A percentile compares a stretch with the other conserved stretches of the same genome.
Conservation (phyloP, 2,888 invertebrate genomes). For the Mamestra brassicae region DNA sequence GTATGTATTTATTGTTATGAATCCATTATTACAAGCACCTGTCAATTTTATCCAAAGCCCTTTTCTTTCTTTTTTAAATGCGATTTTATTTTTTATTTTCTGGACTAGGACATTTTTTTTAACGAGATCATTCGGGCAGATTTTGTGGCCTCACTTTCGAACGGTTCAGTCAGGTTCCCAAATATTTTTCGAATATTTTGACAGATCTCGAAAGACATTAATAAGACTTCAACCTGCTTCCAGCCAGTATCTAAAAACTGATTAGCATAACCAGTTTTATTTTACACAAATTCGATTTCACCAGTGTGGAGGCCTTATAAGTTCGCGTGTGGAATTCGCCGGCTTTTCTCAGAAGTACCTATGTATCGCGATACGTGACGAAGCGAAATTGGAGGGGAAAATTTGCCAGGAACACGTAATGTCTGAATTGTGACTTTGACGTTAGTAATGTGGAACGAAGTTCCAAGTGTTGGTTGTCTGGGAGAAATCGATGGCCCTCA, state of each 20-base stretch:
- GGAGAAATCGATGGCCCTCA: constrained; percentile 70
- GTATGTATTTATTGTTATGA: no score
- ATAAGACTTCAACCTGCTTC: background rate
- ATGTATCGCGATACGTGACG: constrained; percentile 75
- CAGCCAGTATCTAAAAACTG: constrained; percentile 18
- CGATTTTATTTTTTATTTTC: background rate
- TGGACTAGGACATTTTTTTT: background rate
- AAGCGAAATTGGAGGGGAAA: constrained; percentile 65
- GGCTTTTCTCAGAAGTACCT: constrained; percentile 64
- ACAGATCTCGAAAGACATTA: background rate
- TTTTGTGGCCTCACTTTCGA: background rate
- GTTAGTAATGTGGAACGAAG: constrained; percentile 71
- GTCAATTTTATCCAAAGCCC: background rate
- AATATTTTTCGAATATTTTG: background rate
- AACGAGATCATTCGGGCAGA: background rate
- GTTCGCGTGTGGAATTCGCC: constrained; percentile 65
- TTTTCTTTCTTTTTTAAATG: background rate
- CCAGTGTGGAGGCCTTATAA: constrained; percentile 23
- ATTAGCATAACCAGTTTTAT: constrained; percentile 46
- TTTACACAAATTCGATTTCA: constrained; percentile 59
- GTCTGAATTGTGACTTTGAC: constrained; percentile 74
- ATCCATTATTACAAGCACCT: no score
- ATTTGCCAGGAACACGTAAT: constrained; percentile 76
- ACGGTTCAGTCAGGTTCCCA: background rate
- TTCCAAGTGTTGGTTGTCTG: constrained; percentile 57